Conservation (phyloP, 2,888 invertebrate genomes). For the Lathronympha strigana region DNA sequence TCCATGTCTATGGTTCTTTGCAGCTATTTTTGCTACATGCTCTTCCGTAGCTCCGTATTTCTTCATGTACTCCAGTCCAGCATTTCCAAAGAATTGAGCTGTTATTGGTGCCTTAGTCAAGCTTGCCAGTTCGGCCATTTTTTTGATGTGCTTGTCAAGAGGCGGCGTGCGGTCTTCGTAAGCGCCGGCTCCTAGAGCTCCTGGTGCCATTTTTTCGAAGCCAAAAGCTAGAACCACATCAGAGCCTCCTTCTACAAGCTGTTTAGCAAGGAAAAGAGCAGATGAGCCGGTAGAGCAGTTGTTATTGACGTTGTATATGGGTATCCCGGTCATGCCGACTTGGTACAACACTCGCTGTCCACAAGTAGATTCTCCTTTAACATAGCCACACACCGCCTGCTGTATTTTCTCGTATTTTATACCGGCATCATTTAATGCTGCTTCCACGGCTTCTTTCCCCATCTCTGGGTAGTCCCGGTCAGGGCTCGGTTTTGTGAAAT, state of each 20-base stretch:
- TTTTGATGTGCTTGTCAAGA: conserved; percentile 92
- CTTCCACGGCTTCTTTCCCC: conserved; percentile 95
- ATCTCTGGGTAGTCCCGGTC: conserved; percentile 97
- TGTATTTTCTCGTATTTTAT: conserved; percentile 90
- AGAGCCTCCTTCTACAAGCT: conserved; percentile 94
- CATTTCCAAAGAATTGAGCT: conserved; percentile 98
- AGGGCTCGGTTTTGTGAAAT: conserved; percentile 97
- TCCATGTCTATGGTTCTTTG: conserved; percentile 99
- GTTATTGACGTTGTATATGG: conserved; percentile 99
- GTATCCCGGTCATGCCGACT: conserved; percentile 97
- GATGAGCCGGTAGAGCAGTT: conserved; percentile 99
- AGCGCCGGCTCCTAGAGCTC: conserved; percentile 90
- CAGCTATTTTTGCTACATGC: conserved; percentile 98
- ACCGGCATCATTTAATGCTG: conserved; percentile 94
- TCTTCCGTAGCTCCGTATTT: conserved; percentile 97
- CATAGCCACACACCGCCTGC: conserved; percentile 96
- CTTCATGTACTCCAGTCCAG: conserved; percentile 97
- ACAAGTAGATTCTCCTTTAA: conserved; percentile 97
- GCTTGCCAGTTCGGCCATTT: conserved; percentile 93
- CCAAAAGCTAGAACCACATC: conserved; percentile 97
- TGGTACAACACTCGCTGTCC: conserved; percentile 98
- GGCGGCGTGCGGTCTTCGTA: conserved; percentile 94
- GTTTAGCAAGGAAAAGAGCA: conserved; percentile 95
- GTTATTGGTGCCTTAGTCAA: conserved; percentile 93
- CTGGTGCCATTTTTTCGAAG: conserved; percentile 99